Conservation (phyloP, 2,113 vertebrate genomes). For the Terrapene triunguis region DNA sequence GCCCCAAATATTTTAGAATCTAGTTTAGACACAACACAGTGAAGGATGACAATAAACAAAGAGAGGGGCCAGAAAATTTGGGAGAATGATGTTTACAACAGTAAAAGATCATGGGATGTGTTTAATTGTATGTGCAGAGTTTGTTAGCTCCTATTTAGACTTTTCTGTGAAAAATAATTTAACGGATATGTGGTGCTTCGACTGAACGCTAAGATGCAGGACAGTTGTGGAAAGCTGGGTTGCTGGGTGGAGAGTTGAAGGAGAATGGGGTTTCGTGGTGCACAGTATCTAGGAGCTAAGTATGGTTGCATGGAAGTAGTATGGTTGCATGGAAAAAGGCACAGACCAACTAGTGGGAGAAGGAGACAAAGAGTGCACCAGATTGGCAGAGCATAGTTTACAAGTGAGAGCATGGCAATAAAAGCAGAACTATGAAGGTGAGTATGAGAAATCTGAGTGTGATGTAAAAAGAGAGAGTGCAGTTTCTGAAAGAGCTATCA, state of each 20-base stretch:
- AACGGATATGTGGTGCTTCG: neutral
- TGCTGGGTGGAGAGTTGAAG: neutral
- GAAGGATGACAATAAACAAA: neutral
- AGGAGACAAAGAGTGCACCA: neutral
- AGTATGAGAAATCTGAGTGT: neutral
- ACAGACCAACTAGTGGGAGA: neutral
- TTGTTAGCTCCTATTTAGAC: neutral
- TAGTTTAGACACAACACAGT: neutral
- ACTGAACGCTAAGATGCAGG: neutral
- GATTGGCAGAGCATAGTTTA: neutral
- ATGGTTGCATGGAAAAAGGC: neutral
- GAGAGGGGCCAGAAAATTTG: neutral
- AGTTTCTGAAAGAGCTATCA: neutral
- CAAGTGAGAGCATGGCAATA: fast-evolving
- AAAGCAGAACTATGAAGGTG: neutral
- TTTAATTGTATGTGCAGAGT: fast-evolving
- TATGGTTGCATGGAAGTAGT: neutral
- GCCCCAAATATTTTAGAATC: neutral
- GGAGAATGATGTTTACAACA: neutral
- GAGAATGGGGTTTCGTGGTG: neutral
- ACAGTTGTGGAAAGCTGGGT: neutral
- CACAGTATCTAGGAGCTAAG: neutral
- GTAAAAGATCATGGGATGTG: neutral
- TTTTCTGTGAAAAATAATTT: neutral
- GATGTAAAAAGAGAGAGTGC: too few relatives aligned